Evolutionary conservation across 2,888 invertebrate genomes (phyloP), one percentile per base, ranked within the genome.

Genomic region (Rhamphomyia laevipes): DNA sequence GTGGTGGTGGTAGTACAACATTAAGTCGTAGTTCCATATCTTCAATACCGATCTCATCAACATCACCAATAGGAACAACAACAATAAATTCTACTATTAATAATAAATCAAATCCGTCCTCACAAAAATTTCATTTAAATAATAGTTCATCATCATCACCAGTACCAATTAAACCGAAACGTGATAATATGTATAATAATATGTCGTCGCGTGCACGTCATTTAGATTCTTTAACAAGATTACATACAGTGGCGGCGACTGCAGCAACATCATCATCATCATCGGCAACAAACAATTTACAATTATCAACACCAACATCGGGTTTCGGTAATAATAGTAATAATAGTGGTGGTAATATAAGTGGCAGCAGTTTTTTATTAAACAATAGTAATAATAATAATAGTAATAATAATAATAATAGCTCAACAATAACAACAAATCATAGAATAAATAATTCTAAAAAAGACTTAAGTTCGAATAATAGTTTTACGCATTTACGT

Each of bases 111-210:
- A 51, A 53, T 53, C 56, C 56, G 51, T 51, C 52, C 59, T 53
- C 50, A 48, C 47, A 54, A 54, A 56, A 51, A 50, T 51, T 42
- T 55, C 35, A 47, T 50, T 16, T 46, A 46, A 45, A 42, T 42
- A 21, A 42, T 23, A 21, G 13, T 41, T 63, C 60, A 57, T 55
- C 55, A 55, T 68, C 63, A 51, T 68, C 70, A 47, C 68, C 68
- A 51, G 51, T 69, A 58, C 67, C 67, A 47, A 27, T 27, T 27
- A 70, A 70, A 59, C 60, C 62, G 35, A 72, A 70, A 57, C 65
- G 70, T 48, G 76, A 77, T 55, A 72, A 72, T 38, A 60, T 73
- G 17, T 70, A 70, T 48, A 76, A 77, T 59, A 75, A 76, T 50
- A 65, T 77, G 44, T 74, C 74, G 49, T 73, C 74, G 46, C 73